These are phyloP conservation scores for Dryobota labecula DNA, from an alignment of 2,888 invertebrate genomes.

Conservation along the genomic window DNA sequence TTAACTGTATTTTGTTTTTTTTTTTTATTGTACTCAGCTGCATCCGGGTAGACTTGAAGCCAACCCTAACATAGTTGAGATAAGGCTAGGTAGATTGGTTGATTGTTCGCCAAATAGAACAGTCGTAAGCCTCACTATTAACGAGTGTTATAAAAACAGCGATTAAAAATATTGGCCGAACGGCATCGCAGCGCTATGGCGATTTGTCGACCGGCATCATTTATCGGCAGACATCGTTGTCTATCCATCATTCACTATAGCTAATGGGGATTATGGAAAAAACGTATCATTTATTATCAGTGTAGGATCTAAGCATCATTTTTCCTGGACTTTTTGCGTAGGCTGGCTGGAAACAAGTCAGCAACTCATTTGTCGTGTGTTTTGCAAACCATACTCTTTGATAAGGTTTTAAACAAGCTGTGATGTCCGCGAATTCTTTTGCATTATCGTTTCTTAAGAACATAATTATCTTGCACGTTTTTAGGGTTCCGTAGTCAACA, in stretches of 20 bases:
- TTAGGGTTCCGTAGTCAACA: no score
- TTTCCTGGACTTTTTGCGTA: conserved; percentile 34
- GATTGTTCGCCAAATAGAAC: background rate
- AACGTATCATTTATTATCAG: conserved; percentile 42
- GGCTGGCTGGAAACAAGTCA: conserved; percentile 10
- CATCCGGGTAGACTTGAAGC: no score
- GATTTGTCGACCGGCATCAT: conserved; percentile 40
- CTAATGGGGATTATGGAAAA: conserved; percentile 45
- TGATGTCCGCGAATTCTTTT: background rate
- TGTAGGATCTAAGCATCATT: conserved; percentile 37
- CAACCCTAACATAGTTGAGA: no score
- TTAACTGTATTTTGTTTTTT: no score
- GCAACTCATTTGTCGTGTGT: conserved; percentile 7
- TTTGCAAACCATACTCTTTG: background rate
- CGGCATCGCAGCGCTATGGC: conserved; percentile 41
- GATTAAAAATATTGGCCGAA: conserved; percentile 61
- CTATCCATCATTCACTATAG: conserved; percentile 37
- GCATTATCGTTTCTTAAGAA: background rate
- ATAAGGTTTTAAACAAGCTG: background rate
- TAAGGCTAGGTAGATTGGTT: no score
- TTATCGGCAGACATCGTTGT: conserved; percentile 25
- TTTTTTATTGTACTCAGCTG: no score
- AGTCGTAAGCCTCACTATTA: conserved; percentile 34
- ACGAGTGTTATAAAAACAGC: conserved; percentile 55
- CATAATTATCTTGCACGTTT: no score